phyloP scores from a whole-genome alignment of 2,113 vertebrate species.

The Merops nubicus region DNA sequence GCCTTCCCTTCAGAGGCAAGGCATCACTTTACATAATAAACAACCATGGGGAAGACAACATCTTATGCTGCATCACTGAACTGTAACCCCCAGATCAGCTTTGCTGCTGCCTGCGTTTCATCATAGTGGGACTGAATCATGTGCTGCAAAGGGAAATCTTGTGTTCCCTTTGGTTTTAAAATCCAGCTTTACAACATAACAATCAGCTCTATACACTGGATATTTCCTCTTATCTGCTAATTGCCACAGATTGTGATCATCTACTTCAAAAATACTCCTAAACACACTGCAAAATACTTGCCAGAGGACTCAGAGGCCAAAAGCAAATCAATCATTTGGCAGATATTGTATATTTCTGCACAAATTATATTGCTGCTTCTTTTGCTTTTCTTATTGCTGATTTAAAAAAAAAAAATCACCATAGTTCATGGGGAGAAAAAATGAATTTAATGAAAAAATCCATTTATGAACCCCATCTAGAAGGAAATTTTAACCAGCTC shows the following conservation, averaged over 20 bases:
- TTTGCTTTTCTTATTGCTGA: background rate
- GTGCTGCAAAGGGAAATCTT: background rate
- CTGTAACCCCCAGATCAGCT: background rate
- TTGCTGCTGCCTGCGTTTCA: background rate
- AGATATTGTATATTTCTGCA: background rate
- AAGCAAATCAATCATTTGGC: slow-evolving; percentile 14
- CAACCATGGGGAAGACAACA: background rate
- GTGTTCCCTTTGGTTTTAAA: background rate
- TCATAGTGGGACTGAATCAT: background rate
- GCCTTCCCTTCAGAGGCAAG: background rate
- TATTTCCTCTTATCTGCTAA: slow-evolving; percentile 26
- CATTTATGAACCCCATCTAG: background rate
- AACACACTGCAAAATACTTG: background rate
- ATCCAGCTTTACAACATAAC: background rate
- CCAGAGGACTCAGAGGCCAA: background rate
- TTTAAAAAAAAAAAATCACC: background rate
- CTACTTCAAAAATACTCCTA: background rate
- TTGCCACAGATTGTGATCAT: slow-evolving; percentile 15
- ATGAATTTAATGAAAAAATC: background rate
- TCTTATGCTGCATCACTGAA: background rate
- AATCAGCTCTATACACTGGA: no score
- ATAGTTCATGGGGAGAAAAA: background rate
- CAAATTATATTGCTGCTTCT: background rate
- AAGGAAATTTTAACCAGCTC: background rate
- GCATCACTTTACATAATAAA: background rate